Conservation (phyloP, 2,888 invertebrate genomes). For the Platycnemis pennipes region DNA sequence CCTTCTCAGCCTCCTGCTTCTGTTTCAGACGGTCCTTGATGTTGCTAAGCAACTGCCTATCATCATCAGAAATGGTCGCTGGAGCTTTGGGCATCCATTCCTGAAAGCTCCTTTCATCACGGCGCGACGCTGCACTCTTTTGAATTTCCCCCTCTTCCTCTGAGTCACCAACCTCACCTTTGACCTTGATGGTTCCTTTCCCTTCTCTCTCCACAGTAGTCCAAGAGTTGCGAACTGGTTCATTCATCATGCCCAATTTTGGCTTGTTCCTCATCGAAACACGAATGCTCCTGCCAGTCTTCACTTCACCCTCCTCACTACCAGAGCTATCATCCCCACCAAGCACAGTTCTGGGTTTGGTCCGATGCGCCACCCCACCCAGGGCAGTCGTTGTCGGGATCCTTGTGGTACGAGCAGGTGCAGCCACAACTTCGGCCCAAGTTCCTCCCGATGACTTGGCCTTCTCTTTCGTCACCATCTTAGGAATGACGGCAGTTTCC, state of each 20-base stretch:
- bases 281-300: conserved; percentile 81
- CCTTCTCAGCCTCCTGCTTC: conserved; percentile 79
- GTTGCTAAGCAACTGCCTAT: conserved; percentile 80
- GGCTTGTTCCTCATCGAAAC: conserved; percentile 84
- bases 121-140: conserved; percentile 70
- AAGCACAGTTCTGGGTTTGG: conserved; percentile 48
- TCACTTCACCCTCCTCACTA: conserved; percentile 57
- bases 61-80: conserved; percentile 77
- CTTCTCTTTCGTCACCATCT: conserved; percentile 35
- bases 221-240: conserved; percentile 30
- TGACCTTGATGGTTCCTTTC: conserved; percentile 76
- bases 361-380: conserved; percentile 40
- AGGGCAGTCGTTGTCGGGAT: conserved; percentile 45
- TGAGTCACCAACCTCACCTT: conserved; percentile 77
- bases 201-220: conserved; percentile 44
- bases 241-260: conserved; percentile 75
- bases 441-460: conserved; percentile 13
- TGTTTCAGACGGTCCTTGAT: conserved; percentile 81
- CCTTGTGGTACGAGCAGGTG: conserved; percentile 29
- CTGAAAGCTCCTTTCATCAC: conserved; percentile 77
- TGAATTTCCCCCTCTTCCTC: conserved; percentile 69
- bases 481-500: neutral
- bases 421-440: conserved; percentile 59
- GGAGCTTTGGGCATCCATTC: conserved; percentile 81
- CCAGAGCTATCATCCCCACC: conserved; percentile 57